These are phyloP conservation scores for Pharmacophagus antenor DNA, from an alignment of 2,888 invertebrate species.

Conservation along the genomic window DNA sequence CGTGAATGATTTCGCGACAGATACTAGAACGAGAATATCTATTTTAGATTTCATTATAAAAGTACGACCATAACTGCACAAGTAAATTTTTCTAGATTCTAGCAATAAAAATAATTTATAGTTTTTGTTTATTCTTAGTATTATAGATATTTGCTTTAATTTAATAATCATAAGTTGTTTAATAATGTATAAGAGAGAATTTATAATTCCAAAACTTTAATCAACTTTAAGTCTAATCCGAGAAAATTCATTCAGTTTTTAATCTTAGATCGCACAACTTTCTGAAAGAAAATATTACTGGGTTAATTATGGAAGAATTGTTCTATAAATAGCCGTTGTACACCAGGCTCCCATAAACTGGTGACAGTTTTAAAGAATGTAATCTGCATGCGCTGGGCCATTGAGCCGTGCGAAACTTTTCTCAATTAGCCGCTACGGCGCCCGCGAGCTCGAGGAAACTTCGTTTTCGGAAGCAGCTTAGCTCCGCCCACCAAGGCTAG, in stretches of 20 bases:
- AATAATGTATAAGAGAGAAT: too few species aligned
- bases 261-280: background rate
- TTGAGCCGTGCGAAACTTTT: conserved; percentile 74
- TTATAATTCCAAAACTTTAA: too few species aligned
- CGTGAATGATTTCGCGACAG: too few species aligned
- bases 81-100: too few species aligned
- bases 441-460: conserved; percentile 59
- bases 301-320: conserved; percentile 28
- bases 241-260: background rate
- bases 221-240: background rate
- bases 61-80: too few species aligned
- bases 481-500: conserved; percentile 61
- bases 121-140: too few species aligned
- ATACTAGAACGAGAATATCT: too few species aligned
- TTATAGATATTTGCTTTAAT: too few species aligned
- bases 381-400: conserved; percentile 53
- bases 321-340: conserved; percentile 28
- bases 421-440: conserved; percentile 53
- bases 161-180: too few species aligned
- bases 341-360: conserved; percentile 41
- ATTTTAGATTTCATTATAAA: too few species aligned
- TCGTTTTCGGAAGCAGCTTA: conserved; percentile 64
- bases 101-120: too few species aligned
- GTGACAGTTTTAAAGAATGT: conserved; percentile 46
- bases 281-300: background rate